Evolutionary conservation across 2,797 vertebrate genomes (phyloP).

Genomic region (Phoebastria nigripes): DNA sequence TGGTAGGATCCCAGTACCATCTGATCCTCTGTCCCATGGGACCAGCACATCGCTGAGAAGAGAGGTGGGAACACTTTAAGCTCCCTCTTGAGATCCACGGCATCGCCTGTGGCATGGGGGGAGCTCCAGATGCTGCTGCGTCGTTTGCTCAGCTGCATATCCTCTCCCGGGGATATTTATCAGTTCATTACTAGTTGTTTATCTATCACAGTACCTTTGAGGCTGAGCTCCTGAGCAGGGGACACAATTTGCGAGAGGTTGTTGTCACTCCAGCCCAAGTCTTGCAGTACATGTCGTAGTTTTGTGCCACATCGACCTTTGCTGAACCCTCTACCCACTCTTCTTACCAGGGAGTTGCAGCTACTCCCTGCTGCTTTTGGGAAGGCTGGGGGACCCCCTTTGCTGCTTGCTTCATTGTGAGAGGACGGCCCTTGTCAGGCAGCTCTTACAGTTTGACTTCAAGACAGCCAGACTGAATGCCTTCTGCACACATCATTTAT

Average conservation of each 20-base stretch:
- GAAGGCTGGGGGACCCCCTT: background rate
- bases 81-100: background rate
- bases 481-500: background rate
- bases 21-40: background rate
- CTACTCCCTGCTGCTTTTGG: background rate
- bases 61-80: background rate
- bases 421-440: background rate
- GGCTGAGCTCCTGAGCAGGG: background rate
- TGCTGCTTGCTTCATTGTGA: rapidly evolving
- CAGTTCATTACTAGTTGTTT: background rate
- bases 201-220: background rate
- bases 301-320: background rate
- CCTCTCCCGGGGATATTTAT: background rate
- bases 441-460: background rate
- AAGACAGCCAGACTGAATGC: background rate
- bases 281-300: no score
- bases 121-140: background rate
- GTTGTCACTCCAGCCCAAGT: background rate
- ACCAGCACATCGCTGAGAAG: background rate
- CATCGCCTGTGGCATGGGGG: rapidly evolving
- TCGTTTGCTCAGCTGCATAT: background rate
- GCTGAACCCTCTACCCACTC: background rate
- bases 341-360: background rate
- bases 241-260: background rate
- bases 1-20: background rate